phyloP scores from a whole-genome alignment of 1,140 invertebrate genomes.

The Globodera rostochiensis region DNA sequence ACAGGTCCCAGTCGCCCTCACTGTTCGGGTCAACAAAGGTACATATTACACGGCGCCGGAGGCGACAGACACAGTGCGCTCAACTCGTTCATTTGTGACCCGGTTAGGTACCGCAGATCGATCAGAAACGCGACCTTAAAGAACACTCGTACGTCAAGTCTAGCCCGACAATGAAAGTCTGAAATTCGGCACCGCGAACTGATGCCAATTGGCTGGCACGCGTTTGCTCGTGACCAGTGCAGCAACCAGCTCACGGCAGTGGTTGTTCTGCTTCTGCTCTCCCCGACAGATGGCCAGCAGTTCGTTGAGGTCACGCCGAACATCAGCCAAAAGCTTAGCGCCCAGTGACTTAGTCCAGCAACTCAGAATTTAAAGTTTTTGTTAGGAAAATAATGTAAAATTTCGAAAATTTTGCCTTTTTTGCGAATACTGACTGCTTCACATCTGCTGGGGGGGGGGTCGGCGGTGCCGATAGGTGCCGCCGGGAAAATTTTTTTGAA shows the following conservation, averaged over 20 bases:
- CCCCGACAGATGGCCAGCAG: constrained; percentile 88
- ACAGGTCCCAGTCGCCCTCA: background rate
- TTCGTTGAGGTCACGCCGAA: constrained; percentile 87
- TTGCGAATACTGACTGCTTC: no score
- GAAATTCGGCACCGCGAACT: constrained; percentile 83
- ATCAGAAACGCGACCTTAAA: no score
- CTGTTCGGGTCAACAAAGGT: background rate
- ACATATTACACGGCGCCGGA: background rate
- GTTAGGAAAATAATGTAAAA: no score
- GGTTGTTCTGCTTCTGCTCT: constrained; percentile 98
- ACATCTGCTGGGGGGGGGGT: no score
- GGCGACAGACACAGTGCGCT: background rate
- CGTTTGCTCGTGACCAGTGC: constrained; percentile 77
- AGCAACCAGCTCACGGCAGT: constrained; percentile 88
- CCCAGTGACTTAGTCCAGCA: constrained; percentile 71
- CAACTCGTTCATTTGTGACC: no score
- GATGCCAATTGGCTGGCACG: constrained; percentile 81
- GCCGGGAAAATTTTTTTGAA: no score
- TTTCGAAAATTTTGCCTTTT: no score
- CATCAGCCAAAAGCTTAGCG: constrained; percentile 80
- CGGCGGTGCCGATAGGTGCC: no score
- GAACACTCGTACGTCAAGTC: no score
- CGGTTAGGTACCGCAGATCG: no score
- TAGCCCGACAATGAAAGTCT: no score
- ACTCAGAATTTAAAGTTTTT: no score